A percentile compares a stretch with the other conserved stretches of the same genome.
phyloP scores from a whole-genome alignment of 2,797 vertebrate genomes.

The Anabas testudineus region DNA sequence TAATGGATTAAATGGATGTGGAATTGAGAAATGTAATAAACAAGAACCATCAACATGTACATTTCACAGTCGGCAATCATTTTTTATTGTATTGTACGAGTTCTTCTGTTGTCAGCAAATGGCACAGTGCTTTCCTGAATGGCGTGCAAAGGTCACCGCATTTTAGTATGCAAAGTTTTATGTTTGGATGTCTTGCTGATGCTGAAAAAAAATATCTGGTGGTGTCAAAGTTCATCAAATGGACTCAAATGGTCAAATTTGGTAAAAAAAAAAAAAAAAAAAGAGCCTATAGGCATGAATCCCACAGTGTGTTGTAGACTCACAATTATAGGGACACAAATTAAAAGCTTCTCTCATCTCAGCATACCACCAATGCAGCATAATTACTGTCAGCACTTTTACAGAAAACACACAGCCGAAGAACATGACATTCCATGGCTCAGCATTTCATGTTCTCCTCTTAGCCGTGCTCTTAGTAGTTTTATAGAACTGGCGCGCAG shows the following conservation, averaged over 20 bases:
- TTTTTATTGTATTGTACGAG: not conserved
- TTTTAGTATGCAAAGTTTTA: not conserved
- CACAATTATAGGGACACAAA: slow-evolving; percentile 69
- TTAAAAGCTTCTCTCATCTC: slow-evolving; percentile 59
- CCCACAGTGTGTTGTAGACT: slow-evolving; percentile 33
- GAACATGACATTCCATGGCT: slow-evolving; percentile 65
- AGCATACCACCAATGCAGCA: slow-evolving; percentile 42
- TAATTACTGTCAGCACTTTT: slow-evolving; percentile 66
- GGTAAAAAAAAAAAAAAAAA: slow-evolving; percentile 5
- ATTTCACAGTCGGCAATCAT: not conserved
- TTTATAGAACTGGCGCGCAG: slow-evolving; percentile 30
- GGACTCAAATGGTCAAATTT: slow-evolving; percentile 11
- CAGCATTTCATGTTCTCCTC: slow-evolving; percentile 38
- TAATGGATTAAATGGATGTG: no score
- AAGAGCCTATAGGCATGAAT: slow-evolving; percentile 4
- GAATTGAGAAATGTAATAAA: not conserved
- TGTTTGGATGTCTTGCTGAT: not conserved
- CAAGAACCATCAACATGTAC: not conserved
- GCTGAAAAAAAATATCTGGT: no score
- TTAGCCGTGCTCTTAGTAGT: slow-evolving; percentile 28
- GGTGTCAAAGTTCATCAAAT: not conserved
- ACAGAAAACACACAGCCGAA: slow-evolving; percentile 35
- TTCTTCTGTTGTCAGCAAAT: not conserved
- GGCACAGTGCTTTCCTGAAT: not conserved
- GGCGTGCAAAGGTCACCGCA: not conserved